Evolutionary conservation across 2,797 vertebrate genomes (phyloP), one percentile per base, ranked within the genome.

Genomic region (Falco cherrug): DNA sequence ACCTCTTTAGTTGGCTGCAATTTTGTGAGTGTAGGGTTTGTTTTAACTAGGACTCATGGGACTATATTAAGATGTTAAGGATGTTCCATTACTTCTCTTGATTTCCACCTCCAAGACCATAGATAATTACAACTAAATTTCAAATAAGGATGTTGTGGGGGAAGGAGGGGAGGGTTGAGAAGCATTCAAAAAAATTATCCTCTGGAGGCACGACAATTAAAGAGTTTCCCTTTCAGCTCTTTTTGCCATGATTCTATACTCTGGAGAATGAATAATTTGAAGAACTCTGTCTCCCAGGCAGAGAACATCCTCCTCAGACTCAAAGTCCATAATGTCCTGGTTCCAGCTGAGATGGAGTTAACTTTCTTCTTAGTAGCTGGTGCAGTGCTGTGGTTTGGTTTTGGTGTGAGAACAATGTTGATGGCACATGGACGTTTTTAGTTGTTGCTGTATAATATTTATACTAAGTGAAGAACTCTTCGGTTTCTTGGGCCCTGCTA

Each of bases 111-210:
- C 75, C 51, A 59, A 80, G 51, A 60, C 31, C 16, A 74, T 39
- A 91, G 60, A 83, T 17, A 75, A 90, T 75, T 90, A 87, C 73
- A 91, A 80, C 45, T 25, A 59, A 65, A 87, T 83, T 87, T 87
- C 64, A 69, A 8, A 61, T 65, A 61, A 69, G 31, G 22, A 82
- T 21, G 6, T 16, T 76, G 53, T 3, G 5, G 48, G 35, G 24
- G 48, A 25, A 25, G 20, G 8, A 48, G 3, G 8, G 4, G 17
- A 48, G 11, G 6, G 21, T 81, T 5, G 1, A 86, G 25, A 86
- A 67, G 10, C 13, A 60, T 88, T 78, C 48, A 88, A 24, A 88
- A 88, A 87, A 94, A 78, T 37, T 85, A 84, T 83, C 11, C 69
- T 90, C 86, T 54, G 84, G 4, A 93, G 28, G 33, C 15, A 63